A percentile compares a stretch with the other conserved stretches of the same genome.
phyloP scores from a whole-genome alignment of 2,113 vertebrate species.

The Ammospiza nelsoni region DNA sequence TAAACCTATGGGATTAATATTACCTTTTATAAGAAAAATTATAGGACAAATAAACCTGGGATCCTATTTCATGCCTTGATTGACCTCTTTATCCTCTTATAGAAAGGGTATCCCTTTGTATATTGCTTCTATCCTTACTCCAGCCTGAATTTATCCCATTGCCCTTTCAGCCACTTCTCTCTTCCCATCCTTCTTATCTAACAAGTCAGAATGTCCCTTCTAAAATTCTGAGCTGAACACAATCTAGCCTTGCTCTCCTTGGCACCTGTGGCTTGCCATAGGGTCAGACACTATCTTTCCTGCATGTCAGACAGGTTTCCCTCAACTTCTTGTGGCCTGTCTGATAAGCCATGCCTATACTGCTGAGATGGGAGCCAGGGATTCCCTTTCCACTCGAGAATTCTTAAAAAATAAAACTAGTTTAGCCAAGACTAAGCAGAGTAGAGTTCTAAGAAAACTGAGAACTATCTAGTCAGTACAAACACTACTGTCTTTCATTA shows the following conservation, averaged over 20 bases:
- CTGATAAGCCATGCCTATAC: background rate
- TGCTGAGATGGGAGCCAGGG: background rate
- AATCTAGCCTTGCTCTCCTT: background rate
- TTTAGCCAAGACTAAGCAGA: background rate
- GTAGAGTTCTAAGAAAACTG: background rate
- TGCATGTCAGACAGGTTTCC: background rate
- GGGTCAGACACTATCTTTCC: background rate
- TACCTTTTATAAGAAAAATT: background rate
- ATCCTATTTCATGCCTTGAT: background rate
- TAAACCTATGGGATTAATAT: background rate
- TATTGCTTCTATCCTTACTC: background rate
- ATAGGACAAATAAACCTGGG: background rate
- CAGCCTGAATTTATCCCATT: background rate
- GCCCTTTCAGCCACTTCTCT: background rate
- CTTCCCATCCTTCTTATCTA: background rate
- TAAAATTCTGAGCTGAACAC: background rate
- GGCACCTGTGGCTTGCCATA: background rate
- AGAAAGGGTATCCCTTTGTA: background rate
- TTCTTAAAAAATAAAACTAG: background rate
- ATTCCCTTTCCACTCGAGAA: background rate
- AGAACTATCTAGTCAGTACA: background rate
- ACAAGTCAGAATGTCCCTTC: background rate
- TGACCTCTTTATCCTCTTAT: background rate
- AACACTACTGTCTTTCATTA: background rate
- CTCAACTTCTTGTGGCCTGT: background rate